Base-by-base conservation (phyloP, 2,888 invertebrate genomes). In the Ashinkailepas kermadecensis region DNA sequence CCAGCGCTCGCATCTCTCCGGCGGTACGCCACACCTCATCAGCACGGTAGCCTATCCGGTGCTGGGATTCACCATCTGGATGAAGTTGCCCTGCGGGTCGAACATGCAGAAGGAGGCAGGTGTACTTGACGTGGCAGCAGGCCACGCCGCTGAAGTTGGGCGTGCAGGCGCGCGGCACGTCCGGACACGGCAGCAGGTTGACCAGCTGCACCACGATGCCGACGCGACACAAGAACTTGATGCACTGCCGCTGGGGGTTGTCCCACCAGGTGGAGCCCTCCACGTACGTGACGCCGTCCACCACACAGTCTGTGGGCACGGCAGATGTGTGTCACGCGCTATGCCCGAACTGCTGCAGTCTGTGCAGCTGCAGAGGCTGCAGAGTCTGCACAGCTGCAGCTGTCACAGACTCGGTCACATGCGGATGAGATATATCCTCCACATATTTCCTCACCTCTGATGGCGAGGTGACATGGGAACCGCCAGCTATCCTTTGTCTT, bases 91-190 rank as follows among this genome's bases (percentile, higher is more conserved):
- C 74, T 10, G 74, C 74, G 74, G 74, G 74, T 74, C 74, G 74
- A 74, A 74, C 74, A 74, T 74, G 74, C 74, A 74, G 74, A 54
- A 74, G 1, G 74, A n/a, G 74, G 25, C 74, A 74, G 74, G 74
- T 74, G 74, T 74, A 74, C 74, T 74, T 74, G 74, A 74, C 54
- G 54, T 74, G 74, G 21, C 74, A 74, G 74, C 74, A 74, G 39
- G 10, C 25, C 15, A 23, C 23, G 25, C 74, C 74, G 18, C 1
- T 7, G 74, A 13, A 74, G 54, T 54, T 54, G 39, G 74, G 18
- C 18, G 18, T 74, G 54, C 74, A 74, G 74, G 9, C 21, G 74
- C 2, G 8, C 8, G 74, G 74, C 18, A 74, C 54, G 18, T 12
- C 13, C 15, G 54, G 74, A 12, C 74, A 74, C 18, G 74, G 25